Evolutionary conservation across 2,888 invertebrate species (phyloP), one percentile per base, ranked within the genome.

Genomic region (Bruchidius siliquastri): DNA sequence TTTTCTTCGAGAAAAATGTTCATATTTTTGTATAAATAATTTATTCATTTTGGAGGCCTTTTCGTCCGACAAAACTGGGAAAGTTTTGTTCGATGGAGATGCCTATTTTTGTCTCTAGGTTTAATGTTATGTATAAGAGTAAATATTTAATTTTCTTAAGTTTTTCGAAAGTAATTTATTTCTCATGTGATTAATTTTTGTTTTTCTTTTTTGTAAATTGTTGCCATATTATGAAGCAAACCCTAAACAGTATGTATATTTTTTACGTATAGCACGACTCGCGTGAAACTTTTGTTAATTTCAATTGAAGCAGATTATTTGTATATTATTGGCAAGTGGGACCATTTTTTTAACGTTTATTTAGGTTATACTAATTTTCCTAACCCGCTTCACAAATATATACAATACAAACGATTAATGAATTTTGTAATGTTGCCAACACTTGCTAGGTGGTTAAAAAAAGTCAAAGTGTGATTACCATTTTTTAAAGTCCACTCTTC

Each of bases 1-100:
- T 21, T 22, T 21, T 8, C 4, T 68, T 68, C 76, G 75, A 77
- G 80, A 78, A 79, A 81, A 81, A 80, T 84, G 83, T 84, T 84
- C 84, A 84, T 86, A 85, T 86, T 86, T 86, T 86, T 85, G 82
- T 84, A 84, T 80, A 81, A 81, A 80, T 78, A 79, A 78, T 80
- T 80, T 80, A 79, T 80, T 81, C 72, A 67, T 72, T 49, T 75
- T 22, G 32, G 70, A 72, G 30, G 75, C 76, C 74, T 78, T 78
- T 77, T 76, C 73, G 78, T 76, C 71, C 69, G 73, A 76, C 76
- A 75, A 75, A 78, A 79, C 82, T 84, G 83, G 84, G 49, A 83
- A 84, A 85, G 83, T 82, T 82, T 79, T 79, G 78, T 76, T 76
- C n/a, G 72, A 74, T 72, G 77, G 73, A 78, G 76, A 49, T 67